A percentile compares a stretch with the other conserved stretches of the same genome.
Evolutionary conservation across 2,113 vertebrate genomes (phyloP).

Genomic region (Seriola quinqueradiata): DNA sequence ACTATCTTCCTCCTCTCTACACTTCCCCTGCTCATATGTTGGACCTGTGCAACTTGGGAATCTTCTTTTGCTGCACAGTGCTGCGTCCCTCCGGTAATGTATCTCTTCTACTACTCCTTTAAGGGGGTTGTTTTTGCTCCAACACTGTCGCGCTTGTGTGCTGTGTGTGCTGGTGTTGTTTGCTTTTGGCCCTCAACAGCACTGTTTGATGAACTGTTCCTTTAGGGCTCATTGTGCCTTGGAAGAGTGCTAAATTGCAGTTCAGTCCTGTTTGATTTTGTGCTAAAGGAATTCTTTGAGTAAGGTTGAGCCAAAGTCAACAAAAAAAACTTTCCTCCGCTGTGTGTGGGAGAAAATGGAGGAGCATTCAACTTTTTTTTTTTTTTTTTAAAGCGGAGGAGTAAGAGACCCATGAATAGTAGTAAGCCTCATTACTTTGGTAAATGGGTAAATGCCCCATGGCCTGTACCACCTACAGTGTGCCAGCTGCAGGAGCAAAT

Average conservation of each 20-base stretch:
- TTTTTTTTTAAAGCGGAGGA: constrained; percentile 36
- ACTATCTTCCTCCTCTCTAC: constrained; percentile 4
- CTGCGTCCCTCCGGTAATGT: constrained; percentile 10
- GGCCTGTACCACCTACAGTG: constrained; percentile 78
- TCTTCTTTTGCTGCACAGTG: constrained; percentile 10
- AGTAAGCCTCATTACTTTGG: constrained; percentile 80
- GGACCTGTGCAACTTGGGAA: background rate
- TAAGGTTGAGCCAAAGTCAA: constrained; percentile 45
- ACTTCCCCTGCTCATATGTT: constrained; percentile 15
- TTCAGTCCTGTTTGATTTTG: constrained; percentile 34
- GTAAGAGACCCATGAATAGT: constrained; percentile 76
- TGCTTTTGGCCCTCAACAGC: constrained; percentile 10
- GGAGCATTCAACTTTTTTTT: constrained; percentile 32
- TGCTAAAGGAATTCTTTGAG: constrained; percentile 31
- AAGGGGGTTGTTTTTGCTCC: constrained; percentile 10
- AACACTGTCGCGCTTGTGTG: constrained; percentile 6
- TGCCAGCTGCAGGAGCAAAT: constrained; percentile 78
- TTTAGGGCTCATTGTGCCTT: constrained; percentile 17
- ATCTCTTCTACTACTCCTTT: constrained; percentile 20
- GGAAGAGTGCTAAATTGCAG: constrained; percentile 38
- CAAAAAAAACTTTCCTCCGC: constrained; percentile 39
- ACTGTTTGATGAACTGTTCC: constrained; percentile 26
- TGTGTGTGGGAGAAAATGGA: constrained; percentile 52
- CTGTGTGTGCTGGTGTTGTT: background rate
- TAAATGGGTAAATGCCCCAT: constrained; percentile 82